A percentile compares a stretch with the other conserved stretches of the same genome.
These are phyloP conservation scores for Agriopis marginaria DNA, from an alignment of 2,888 invertebrate species.

Conservation along the genomic window DNA sequence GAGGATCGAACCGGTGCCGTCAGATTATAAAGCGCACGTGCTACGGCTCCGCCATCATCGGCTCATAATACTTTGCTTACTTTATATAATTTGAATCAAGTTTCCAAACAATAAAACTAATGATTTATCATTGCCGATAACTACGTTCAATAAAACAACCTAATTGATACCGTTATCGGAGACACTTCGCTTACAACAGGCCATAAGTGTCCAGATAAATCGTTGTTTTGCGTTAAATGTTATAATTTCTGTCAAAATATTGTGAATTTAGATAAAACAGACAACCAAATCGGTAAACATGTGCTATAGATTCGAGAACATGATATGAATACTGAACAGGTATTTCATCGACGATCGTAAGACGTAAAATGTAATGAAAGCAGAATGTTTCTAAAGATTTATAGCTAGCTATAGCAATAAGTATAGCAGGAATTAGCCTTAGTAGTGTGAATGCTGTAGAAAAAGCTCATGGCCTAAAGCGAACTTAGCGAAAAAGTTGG, in stretches of 20 bases:
- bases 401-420: too few relatives aligned
- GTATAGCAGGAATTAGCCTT: too few relatives aligned
- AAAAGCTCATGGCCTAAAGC: too few relatives aligned
- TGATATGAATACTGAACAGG: background rate
- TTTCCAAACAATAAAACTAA: conserved; percentile 12
- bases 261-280: conserved; percentile 15
- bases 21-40: too few relatives aligned
- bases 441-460: too few relatives aligned
- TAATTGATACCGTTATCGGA: conserved; percentile 25
- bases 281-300: background rate
- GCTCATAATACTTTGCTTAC: background rate
- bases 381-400: too few relatives aligned
- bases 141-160: conserved; percentile 11
- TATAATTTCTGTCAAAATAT: conserved; percentile 10
- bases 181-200: conserved; percentile 19
- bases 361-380: too few relatives aligned
- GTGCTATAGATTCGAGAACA: too few relatives aligned
- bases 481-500: background rate
- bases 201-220: conserved; percentile 26
- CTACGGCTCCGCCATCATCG: too few relatives aligned
- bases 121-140: conserved; percentile 25
- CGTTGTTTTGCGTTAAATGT: conserved; percentile 11
- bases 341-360: too few relatives aligned
- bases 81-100: conserved; percentile 7
- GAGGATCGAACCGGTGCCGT: too few relatives aligned